A percentile compares a stretch with the other conserved stretches of the same genome.
Evolutionary conservation across 1,140 invertebrate genomes (phyloP).

Genomic region (Macrostomum lignano): DNA sequence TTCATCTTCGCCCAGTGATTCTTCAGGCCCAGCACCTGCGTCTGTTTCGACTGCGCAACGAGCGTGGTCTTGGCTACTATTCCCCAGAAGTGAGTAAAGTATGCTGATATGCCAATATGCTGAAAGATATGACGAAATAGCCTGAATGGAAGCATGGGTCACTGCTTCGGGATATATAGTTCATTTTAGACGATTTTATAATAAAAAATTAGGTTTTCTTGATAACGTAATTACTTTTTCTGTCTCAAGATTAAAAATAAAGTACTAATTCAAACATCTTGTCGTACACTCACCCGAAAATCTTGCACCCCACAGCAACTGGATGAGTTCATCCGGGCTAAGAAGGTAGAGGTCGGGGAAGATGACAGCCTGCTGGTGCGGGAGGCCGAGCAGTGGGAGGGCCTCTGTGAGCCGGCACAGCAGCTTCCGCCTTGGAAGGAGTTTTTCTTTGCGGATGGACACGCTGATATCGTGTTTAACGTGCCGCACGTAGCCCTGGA

Average conservation of each 20-base stretch:
- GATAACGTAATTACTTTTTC: background rate
- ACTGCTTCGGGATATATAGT: background rate
- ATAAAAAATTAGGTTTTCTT: background rate
- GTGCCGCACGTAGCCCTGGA: background rate
- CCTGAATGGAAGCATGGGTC: background rate
- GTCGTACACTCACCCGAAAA: too few species aligned
- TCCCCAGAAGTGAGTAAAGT: constrained; percentile 18
- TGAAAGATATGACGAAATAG: background rate
- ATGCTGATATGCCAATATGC: background rate
- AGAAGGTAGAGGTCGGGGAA: too few species aligned
- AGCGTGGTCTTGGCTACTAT: constrained; percentile 16
- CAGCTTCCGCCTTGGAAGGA: too few species aligned
- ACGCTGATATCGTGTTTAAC: background rate
- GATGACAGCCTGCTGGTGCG: too few species aligned
- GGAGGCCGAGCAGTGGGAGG: background rate
- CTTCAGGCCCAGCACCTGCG: constrained; percentile 16
- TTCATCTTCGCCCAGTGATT: constrained; percentile 19
- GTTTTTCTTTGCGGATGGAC: background rate
- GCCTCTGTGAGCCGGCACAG: too few species aligned
- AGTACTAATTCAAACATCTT: constrained; percentile 1
- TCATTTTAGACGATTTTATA: constrained; percentile 2
- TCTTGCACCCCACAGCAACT: too few species aligned
- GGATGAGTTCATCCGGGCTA: too few species aligned
- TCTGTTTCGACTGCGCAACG: constrained; percentile 13
- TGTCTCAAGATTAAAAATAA: constrained; percentile 3